Evolutionary conservation across 2,888 invertebrate species (phyloP), one percentile per base, ranked within the genome.

Genomic region (Agriopis leucophaearia): DNA sequence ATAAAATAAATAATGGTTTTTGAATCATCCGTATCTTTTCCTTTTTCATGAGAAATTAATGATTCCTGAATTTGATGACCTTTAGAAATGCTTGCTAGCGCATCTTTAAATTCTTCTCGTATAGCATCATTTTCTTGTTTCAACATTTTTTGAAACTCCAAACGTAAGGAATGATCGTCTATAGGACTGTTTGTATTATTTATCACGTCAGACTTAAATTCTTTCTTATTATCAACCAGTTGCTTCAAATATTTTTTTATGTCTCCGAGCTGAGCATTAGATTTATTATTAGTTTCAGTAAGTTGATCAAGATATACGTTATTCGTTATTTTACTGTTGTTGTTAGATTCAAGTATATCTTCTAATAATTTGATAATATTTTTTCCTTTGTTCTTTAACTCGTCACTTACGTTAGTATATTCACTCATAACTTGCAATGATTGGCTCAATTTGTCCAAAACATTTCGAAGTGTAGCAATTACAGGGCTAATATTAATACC

Each of bases 111-210:
- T 58, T 74, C 71, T 56, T 71, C 55, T 63, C 66, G 52, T 47
- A 74, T 16, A 5, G 62, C 64, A 36, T 74, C 62, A 51, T 66
- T 68, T 55, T 74, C 74, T 18, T 71, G 64, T 61, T 68, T 68
- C 5, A 74, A 42, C 72, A 72, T 71, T 54, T 50, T 55, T 64
- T 68, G 58, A 64, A 74, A 71, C 58, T 72, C 71, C 10, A 38
- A 16, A 42, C 69, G 72, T 8, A 72, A 59, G 10, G 52, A 27
- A 27, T 68, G 51, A 51, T 65, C 60, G 9, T 67, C 48, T 16
- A 48, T 35, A 8, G 47, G n/a, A 13, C 42, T 54, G 38, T 50
- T 55, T 38, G 42, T 38, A 12, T 36, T 51, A 10, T 42, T 13
- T 51, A 5, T n/a, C 9, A 1, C 10, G 44, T 52, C 10, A 54